Evolutionary conservation across 2,888 invertebrate species (phyloP), one percentile per base, ranked within the genome.

Genomic region (Agrilus cyanescens): DNA sequence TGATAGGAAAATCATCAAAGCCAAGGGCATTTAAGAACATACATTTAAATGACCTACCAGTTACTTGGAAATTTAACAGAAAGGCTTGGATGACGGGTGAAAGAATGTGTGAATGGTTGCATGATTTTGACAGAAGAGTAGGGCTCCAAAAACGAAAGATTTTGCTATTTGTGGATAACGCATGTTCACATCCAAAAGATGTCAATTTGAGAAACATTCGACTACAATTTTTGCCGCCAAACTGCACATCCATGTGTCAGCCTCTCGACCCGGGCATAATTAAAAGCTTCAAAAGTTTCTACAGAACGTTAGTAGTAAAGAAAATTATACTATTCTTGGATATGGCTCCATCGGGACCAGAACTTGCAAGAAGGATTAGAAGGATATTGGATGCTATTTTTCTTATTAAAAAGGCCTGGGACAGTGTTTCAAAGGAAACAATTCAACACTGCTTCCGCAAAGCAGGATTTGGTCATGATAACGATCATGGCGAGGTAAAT

Each of bases 1-100:
- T 54, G 8, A 51, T 53, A 29, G 52, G 53, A 13, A 53, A 52
- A 40, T 43, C 48, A 32, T 33, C 30, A 14, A 49, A 51, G 45
- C 48, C 40, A 18, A 16, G 47, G 12, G 41, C 45, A 34, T 43
- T 49, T 29, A 40, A 47, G 40, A 43, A 43, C 35, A 13, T 46
- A 29, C 4, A 13, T 13, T 6, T 44, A 13, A 43, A 42, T 6
- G n/a, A 33, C 34, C 45, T 44, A 32, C 45, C 48, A 2, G 42
- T 25, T 20, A 44, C 10, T 10, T 46, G 44, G 44, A 25, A 31
- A 30, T 42, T 41, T 10, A 50, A 51, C 34, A 50, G 39, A 43
- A 43, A 43, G 38, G 42, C 48, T 8, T 51, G 49, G 49, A 48
- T 48, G 49, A 51, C 45, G 33, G 8, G 30, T 20, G 41, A 18